A percentile compares a stretch with the other conserved stretches of the same genome.
These are phyloP conservation scores for Paradisaea rubra DNA, from an alignment of 2,113 vertebrate genomes.

Conservation along the genomic window DNA sequence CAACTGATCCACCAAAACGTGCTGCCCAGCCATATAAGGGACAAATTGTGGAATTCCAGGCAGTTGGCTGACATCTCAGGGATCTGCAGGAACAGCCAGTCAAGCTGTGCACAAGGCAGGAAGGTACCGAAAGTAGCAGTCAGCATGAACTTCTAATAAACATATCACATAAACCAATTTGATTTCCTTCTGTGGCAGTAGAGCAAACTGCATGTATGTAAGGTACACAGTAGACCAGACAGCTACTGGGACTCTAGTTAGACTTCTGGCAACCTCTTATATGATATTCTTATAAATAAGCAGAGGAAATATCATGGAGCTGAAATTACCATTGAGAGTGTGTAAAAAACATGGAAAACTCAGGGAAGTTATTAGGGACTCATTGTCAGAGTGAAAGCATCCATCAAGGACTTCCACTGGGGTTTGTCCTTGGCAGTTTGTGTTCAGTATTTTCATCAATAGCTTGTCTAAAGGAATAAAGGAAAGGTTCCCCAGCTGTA, in stretches of 20 bases:
- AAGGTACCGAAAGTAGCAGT: not conserved
- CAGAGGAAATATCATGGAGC: not conserved
- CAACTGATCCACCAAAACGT: not conserved
- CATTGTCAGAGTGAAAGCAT: not conserved
- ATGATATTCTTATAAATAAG: not conserved
- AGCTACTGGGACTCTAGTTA: not conserved
- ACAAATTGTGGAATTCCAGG: not conserved
- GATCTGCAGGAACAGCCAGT: not conserved
- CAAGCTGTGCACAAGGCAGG: not conserved
- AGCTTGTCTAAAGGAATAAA: not conserved
- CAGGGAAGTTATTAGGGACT: not conserved
- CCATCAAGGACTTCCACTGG: not conserved
- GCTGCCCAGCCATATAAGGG: no score
- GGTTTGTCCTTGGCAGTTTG: not conserved
- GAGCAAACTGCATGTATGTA: not conserved
- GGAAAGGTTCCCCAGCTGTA: not conserved
- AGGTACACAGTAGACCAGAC: not conserved
- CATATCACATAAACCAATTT: not conserved
- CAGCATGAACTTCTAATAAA: not conserved
- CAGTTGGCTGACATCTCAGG: not conserved
- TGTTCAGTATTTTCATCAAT: not conserved
- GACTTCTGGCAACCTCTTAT: not conserved
- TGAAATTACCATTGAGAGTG: not conserved
- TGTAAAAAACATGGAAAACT: not conserved
- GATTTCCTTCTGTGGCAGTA: not conserved